Conservation (phyloP, 2,888 invertebrate genomes). For the Nezara viridula region DNA sequence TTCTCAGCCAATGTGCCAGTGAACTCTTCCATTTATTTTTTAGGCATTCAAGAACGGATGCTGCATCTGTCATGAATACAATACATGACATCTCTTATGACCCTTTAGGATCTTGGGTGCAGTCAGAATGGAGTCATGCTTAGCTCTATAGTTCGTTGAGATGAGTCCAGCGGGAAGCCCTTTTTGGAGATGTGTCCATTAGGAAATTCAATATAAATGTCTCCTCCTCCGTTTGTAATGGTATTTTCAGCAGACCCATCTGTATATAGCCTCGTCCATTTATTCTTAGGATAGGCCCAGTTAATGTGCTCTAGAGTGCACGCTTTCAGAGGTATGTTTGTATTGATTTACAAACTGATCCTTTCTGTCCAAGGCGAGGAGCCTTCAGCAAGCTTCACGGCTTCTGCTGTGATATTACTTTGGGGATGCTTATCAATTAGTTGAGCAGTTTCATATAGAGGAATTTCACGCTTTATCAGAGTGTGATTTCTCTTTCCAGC, state of each 20-base stretch:
- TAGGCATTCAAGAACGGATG: too few relatives aligned
- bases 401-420: slow-evolving; percentile 4
- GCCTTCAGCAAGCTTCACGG: neutral
- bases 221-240: too few relatives aligned
- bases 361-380: slow-evolving; percentile 12
- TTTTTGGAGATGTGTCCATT: neutral
- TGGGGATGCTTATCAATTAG: neutral
- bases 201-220: too few relatives aligned
- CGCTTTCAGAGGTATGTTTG: neutral
- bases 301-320: neutral
- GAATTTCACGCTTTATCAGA: neutral
- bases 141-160: too few relatives aligned
- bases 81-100: too few relatives aligned
- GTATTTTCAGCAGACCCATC: neutral
- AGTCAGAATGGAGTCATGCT: too few relatives aligned
- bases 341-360: neutral
- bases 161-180: neutral
- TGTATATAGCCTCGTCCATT: neutral
- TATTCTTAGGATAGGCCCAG: neutral
- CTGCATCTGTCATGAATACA: too few relatives aligned
- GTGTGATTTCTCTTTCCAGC: slow-evolving; percentile 16
- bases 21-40: too few relatives aligned
- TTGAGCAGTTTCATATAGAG: neutral
- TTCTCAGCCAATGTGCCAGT: too few relatives aligned
- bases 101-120: too few relatives aligned